Evolutionary conservation across 1,140 invertebrate species (phyloP).

Genomic region (Orchesella cincta): DNA sequence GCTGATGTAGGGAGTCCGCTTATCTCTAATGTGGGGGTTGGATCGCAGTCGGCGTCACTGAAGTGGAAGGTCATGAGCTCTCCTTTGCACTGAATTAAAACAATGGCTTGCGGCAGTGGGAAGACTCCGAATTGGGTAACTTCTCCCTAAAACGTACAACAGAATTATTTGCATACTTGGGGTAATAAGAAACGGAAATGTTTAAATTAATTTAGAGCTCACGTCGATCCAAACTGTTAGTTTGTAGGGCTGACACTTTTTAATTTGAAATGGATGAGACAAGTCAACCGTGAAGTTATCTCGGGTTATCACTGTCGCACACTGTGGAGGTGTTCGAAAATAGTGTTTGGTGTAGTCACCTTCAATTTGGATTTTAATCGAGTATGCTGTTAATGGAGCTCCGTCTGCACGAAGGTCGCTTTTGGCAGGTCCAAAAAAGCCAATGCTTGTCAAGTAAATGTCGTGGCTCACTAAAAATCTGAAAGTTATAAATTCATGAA

Average conservation of each 20-base stretch:
- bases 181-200: neutral
- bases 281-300: slow-evolving; percentile 1
- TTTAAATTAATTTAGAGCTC: neutral
- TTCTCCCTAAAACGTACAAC: slow-evolving; percentile 3
- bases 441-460: slow-evolving; percentile 21
- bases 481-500: neutral
- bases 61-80: slow-evolving; percentile 13
- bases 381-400: neutral
- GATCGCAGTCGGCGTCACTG: neutral
- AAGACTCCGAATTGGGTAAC: slow-evolving; percentile 12
- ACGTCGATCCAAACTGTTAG: slow-evolving; percentile 18
- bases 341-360: slow-evolving; percentile 16
- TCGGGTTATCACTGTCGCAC: neutral
- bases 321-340: neutral
- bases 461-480: slow-evolving; percentile 17
- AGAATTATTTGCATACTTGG: neutral
- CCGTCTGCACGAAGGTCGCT: neutral
- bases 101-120: slow-evolving; percentile 5
- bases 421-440: slow-evolving; percentile 10
- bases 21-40: neutral
- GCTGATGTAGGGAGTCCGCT: neutral
- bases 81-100: neutral
- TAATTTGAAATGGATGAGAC: neutral
- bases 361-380: neutral
- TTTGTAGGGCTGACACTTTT: slow-evolving; percentile 1